phyloP scores from a whole-genome alignment of 2,113 vertebrate species.

The Romanogobio albipinnatus region DNA sequence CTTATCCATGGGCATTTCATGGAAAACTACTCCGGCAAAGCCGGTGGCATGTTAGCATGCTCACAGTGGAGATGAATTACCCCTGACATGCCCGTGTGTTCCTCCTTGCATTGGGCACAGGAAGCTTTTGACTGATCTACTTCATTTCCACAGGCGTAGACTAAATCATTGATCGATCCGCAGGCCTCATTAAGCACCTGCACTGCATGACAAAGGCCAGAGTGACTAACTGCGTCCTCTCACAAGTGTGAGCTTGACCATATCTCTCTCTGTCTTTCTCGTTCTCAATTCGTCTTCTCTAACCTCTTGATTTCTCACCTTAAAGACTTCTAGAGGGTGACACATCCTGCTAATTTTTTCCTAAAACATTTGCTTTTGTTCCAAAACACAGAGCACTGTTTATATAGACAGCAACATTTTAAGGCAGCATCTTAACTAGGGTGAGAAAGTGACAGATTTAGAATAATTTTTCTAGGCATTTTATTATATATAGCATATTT shows the following conservation, averaged over 20 bases:
- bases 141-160: conserved; percentile 72
- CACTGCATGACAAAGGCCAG: conserved; percentile 61
- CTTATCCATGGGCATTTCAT: background rate
- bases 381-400: background rate
- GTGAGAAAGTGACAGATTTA: background rate
- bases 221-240: conserved; percentile 64
- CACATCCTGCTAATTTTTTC: background rate
- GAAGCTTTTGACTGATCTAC: conserved; percentile 71
- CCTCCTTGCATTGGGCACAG: conserved; percentile 28
- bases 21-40: background rate
- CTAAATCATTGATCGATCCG: conserved; percentile 75
- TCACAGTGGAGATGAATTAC: conserved; percentile 48
- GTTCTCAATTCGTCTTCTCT: background rate
- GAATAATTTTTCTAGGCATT: too few relatives aligned
- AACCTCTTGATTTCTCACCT: conserved; percentile 13
- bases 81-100: conserved; percentile 34
- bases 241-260: conserved; percentile 16
- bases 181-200: conserved; percentile 74
- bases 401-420: background rate
- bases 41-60: conserved; percentile 14
- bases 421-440: background rate
- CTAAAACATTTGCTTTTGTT: background rate
- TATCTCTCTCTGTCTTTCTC: background rate
- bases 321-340: background rate
- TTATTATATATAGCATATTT: too few relatives aligned